Conservation (phyloP, 2,113 vertebrate species). For the Cyprinodon variegatus region DNA sequence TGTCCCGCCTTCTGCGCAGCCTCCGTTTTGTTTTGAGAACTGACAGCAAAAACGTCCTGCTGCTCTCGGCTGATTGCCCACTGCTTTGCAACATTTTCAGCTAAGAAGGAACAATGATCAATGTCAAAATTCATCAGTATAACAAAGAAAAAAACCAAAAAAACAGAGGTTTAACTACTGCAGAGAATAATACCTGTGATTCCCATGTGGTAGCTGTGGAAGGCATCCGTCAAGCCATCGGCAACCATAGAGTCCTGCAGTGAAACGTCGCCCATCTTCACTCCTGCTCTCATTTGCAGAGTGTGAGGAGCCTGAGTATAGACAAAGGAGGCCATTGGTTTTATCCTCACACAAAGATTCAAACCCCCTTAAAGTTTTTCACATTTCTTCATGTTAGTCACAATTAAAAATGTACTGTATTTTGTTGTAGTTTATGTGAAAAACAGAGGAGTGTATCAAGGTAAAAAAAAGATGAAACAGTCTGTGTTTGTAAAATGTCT, state of each 20-base stretch:
- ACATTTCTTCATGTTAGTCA: no score
- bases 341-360: not conserved
- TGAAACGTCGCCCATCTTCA: conserved; percentile 87
- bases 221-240: conserved; percentile 93
- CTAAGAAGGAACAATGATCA: conserved; percentile 64
- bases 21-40: conserved; percentile 90
- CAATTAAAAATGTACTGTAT: no score
- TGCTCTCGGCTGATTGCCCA: conserved; percentile 88
- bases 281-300: conserved; percentile 87
- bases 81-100: conserved; percentile 94
- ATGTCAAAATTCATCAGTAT: not conserved
- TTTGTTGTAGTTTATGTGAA: no score
- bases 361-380: no score
- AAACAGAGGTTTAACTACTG: not conserved
- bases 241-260: conserved; percentile 87
- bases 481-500: no score
- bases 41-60: conserved; percentile 87
- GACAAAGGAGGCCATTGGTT: conserved; percentile 7
- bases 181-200: conserved; percentile 84
- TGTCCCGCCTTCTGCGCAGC: conserved; percentile 90
- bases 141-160: not conserved
- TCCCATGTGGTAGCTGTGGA: conserved; percentile 94
- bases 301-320: conserved; percentile 88
- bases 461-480: no score
- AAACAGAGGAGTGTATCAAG: no score